A percentile compares a stretch with the other conserved stretches of the same genome.
These are phyloP conservation scores for Hemibagrus wyckioides DNA, from an alignment of 2,113 vertebrate species.

Conservation along the genomic window DNA sequence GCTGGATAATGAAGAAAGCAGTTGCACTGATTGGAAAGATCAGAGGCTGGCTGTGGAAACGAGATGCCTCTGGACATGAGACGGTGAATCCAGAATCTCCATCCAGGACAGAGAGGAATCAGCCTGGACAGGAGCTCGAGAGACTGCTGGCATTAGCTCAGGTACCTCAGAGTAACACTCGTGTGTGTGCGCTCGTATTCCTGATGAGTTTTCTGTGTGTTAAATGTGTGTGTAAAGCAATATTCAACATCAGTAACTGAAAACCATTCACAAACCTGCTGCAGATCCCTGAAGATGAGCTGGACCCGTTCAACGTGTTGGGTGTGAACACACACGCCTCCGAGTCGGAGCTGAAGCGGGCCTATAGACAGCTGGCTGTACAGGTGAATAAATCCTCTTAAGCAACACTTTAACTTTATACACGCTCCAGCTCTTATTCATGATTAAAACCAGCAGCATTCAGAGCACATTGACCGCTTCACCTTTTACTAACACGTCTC, in stretches of 20 bases:
- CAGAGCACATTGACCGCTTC: neutral
- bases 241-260: neutral
- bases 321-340: constrained; percentile 84
- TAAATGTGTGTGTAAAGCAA: neutral
- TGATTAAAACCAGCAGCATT: neutral
- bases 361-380: constrained; percentile 86
- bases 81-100: constrained; percentile 64
- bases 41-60: constrained; percentile 60
- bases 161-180: constrained; percentile 29
- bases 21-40: constrained; percentile 55
- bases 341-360: constrained; percentile 85
- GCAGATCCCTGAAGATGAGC: constrained; percentile 83
- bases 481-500: neutral
- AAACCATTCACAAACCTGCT: neutral
- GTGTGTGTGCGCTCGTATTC: neutral
- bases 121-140: constrained; percentile 81
- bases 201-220: neutral
- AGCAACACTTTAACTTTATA: neutral
- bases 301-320: constrained; percentile 88
- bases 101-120: constrained; percentile 62
- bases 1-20: constrained; percentile 69
- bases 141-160: constrained; percentile 83
- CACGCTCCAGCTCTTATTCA: neutral
- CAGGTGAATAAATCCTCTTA: constrained; percentile 63
- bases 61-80: neutral